Percentiles rank a stretch among this genome's conserved stretches.
phyloP scores from a whole-genome alignment of 2,888 invertebrate species.

The Teleogryllus oceanicus region DNA sequence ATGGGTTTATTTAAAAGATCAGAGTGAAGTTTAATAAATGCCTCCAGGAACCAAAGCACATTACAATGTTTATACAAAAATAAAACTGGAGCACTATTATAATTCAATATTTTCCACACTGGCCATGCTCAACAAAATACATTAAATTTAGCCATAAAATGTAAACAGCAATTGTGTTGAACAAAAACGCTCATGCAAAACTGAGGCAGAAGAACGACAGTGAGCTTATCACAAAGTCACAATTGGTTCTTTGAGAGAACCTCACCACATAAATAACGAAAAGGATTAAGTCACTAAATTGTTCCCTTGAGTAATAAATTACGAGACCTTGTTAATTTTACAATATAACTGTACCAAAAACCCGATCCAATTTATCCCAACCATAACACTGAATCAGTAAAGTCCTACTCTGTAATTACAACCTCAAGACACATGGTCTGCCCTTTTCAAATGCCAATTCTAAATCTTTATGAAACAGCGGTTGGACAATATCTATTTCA shows the following conservation, averaged over 20 bases:
- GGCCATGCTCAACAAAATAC: conserved; percentile 7
- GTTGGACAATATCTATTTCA: conserved; percentile 1
- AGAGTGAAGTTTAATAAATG: conserved; percentile 18
- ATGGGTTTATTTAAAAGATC: conserved; percentile 18
- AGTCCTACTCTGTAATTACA: too few species aligned
- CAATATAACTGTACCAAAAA: too few species aligned
- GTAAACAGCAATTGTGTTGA: neutral
- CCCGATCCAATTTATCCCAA: too few species aligned
- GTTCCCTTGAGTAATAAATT: too few species aligned
- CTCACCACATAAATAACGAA: too few species aligned
- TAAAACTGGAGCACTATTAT: neutral
- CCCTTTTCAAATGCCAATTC: neutral
- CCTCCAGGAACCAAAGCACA: neutral
- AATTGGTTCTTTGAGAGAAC: too few species aligned
- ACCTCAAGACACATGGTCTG: too few species aligned
- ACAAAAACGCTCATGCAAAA: neutral
- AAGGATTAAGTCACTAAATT: too few species aligned
- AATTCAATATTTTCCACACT: neutral
- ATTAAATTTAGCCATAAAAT: neutral
- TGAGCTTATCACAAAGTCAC: neutral
- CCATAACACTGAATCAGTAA: too few species aligned
- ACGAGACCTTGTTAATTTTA: too few species aligned
- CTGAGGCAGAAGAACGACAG: neutral
- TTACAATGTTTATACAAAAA: conserved; percentile 12
- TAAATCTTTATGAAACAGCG: neutral